A percentile compares a stretch with the other conserved stretches of the same genome.
Evolutionary conservation across 2,113 vertebrate genomes (phyloP).

Genomic region (Pygoscelis antarcticus): DNA sequence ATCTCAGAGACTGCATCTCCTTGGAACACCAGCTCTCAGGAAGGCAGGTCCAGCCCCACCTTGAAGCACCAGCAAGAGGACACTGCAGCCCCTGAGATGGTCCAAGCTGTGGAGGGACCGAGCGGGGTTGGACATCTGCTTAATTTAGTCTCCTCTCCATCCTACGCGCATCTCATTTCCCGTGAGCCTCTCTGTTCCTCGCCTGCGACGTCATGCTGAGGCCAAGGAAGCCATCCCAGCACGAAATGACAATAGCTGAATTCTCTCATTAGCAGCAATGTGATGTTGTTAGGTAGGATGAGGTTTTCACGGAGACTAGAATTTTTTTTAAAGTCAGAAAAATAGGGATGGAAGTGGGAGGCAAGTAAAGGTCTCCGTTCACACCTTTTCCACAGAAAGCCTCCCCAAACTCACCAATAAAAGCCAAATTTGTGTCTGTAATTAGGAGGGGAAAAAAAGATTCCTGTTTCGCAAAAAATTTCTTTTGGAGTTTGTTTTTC

Average conservation of each 20-base stretch:
- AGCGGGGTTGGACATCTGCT: fast-evolving
- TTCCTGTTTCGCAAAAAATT: neutral
- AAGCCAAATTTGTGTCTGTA: neutral
- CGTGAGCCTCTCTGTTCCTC: fast-evolving
- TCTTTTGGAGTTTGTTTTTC: neutral
- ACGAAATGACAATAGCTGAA: neutral
- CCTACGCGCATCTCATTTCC: neutral
- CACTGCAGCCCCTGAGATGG: fast-evolving
- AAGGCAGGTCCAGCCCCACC: neutral
- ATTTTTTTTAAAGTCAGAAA: neutral
- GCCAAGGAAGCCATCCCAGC: neutral
- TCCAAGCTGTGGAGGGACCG: neutral
- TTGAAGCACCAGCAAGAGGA: neutral
- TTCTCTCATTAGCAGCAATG: neutral
- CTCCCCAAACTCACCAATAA: neutral
- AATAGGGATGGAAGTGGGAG: neutral
- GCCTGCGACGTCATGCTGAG: neutral
- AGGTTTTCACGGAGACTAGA: neutral
- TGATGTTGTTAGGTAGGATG: neutral
- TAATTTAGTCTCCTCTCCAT: neutral
- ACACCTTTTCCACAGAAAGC: neutral
- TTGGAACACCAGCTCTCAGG: neutral
- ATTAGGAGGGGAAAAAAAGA: neutral
- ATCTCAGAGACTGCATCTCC: neutral
- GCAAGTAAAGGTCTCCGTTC: neutral